phyloP scores from a whole-genome alignment of 2,113 vertebrate species.

The Hemichromis elongatus region DNA sequence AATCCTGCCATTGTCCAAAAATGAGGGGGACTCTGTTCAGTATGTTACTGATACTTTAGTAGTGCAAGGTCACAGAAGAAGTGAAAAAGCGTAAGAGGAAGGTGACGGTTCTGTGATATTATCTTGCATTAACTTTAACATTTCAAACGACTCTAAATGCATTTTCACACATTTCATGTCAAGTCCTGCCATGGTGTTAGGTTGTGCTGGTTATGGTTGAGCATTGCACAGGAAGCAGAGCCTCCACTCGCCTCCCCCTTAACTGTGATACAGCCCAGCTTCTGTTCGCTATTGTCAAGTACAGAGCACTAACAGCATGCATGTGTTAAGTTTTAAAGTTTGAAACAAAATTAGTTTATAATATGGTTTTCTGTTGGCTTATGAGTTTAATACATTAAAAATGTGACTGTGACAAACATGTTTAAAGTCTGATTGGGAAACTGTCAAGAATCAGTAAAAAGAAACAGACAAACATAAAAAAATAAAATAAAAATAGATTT shows the following conservation, averaged over 20 bases:
- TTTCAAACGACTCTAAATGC: conserved; percentile 1
- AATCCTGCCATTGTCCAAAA: not conserved
- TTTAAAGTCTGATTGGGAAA: not conserved
- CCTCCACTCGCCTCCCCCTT: not conserved
- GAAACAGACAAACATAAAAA: not conserved
- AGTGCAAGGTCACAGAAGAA: not conserved
- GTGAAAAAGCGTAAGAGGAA: not conserved
- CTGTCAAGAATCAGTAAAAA: not conserved
- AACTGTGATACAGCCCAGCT: not conserved
- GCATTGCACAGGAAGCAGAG: not conserved
- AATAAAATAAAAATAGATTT: not conserved
- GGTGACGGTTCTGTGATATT: not conserved
- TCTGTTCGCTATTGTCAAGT: not conserved
- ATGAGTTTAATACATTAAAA: not conserved
- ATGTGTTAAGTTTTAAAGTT: not conserved
- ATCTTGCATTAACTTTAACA: not conserved
- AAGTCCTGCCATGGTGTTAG: not conserved
- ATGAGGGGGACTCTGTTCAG: not conserved
- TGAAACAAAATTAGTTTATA: not conserved
- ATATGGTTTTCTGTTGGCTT: not conserved
- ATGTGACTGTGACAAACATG: not conserved
- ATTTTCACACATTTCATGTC: conserved; percentile 20
- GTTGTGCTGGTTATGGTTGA: not conserved
- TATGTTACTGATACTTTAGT: not conserved
- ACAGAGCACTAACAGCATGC: not conserved